Conservation (phyloP, 2,113 vertebrate genomes). For the Arvicanthis niloticus region DNA sequence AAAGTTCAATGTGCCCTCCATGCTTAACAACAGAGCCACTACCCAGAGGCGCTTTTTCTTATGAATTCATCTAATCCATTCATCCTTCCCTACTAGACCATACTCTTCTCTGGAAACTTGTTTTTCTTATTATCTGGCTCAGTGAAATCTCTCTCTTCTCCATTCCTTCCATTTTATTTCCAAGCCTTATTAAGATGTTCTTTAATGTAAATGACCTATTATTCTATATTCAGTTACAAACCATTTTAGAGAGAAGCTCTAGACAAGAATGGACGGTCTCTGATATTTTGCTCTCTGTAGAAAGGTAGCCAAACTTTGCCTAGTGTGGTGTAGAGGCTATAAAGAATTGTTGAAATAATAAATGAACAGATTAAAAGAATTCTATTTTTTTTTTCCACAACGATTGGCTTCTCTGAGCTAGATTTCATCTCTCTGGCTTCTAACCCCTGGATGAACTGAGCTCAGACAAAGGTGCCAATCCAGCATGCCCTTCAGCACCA, state of each 20-base stretch:
- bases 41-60: not conserved
- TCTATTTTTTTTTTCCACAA: not conserved
- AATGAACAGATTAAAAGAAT: not conserved
- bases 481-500: not conserved
- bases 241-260: not conserved
- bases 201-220: not conserved
- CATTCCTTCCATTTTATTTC: not conserved
- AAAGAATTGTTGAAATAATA: not conserved
- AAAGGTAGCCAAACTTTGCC: not conserved
- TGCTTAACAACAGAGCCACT: not conserved
- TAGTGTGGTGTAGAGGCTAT: not conserved
- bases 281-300: not conserved
- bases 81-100: not conserved
- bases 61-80: not conserved
- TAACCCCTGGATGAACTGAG: constrained; percentile 12
- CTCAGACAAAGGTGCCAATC: not conserved
- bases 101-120: not conserved
- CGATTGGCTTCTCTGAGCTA: not conserved
- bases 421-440: not conserved
- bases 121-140: not conserved
- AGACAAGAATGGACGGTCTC: not conserved
- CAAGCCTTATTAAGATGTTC: not conserved
- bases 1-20: not conserved
- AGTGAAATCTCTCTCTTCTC: not conserved
- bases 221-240: not conserved